Evolutionary conservation across 1,140 invertebrate species (phyloP).

Genomic region (Nasonia longicornis): DNA sequence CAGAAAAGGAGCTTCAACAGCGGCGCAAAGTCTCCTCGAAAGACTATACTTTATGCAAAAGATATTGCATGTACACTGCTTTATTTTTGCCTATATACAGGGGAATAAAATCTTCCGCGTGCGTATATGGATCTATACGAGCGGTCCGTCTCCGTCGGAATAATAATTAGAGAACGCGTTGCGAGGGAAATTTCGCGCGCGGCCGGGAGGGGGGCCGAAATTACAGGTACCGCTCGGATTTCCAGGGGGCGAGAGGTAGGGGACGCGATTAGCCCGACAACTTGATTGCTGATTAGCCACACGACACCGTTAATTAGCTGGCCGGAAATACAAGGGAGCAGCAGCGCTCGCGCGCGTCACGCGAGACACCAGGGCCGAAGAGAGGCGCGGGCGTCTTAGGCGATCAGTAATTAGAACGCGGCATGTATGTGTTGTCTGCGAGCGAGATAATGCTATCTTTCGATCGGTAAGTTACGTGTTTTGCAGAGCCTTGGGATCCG

Average conservation of each 20-base stretch:
- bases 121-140: not conserved
- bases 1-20: not conserved
- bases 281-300: conserved; percentile 46
- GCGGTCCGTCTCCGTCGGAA: not conserved
- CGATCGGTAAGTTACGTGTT: not conserved
- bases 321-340: conserved; percentile 45
- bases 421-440: not conserved
- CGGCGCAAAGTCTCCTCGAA: conserved; percentile 12
- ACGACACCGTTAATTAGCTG: conserved; percentile 46
- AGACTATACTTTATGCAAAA: not conserved
- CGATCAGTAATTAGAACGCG: conserved; percentile 34
- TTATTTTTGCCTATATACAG: not conserved
- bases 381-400: conserved; percentile 6
- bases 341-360: conserved; percentile 21
- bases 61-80: not conserved
- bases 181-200: conserved; percentile 9
- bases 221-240: conserved; percentile 44
- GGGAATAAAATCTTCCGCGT: no score
- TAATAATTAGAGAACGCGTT: conserved; percentile 36
- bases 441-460: not conserved
- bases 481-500: not conserved
- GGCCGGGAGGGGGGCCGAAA: conserved; percentile 1
- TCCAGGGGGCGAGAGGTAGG: conserved; percentile 29
- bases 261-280: conserved; percentile 36
- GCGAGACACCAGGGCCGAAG: conserved; percentile 9